Evolutionary conservation across 2,888 invertebrate species (phyloP).

Genomic region (Volucella bombylans): DNA sequence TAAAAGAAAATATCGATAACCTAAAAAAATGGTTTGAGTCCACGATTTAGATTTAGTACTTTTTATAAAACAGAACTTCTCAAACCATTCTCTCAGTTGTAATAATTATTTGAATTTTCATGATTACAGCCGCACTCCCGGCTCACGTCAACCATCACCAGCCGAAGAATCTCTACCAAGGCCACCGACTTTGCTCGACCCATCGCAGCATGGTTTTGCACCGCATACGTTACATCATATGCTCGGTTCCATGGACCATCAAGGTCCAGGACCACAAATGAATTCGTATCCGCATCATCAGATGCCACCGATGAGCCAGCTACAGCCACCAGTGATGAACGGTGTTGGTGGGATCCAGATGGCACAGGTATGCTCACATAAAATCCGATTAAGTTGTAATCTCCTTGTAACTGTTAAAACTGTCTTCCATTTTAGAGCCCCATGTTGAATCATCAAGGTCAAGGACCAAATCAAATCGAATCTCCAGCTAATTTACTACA

Average conservation of each 20-base stretch:
- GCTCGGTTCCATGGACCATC: slow-evolving; percentile 81
- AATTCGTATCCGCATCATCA: slow-evolving; percentile 81
- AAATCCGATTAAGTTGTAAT: slow-evolving; percentile 7
- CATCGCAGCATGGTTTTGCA: slow-evolving; percentile 79
- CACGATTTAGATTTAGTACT: slow-evolving; percentile 62
- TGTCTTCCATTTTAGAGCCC: slow-evolving; percentile 78
- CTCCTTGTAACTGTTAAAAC: neutral
- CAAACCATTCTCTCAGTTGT: slow-evolving; percentile 67
- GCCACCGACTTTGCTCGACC: slow-evolving; percentile 82
- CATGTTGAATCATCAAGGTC: slow-evolving; percentile 82
- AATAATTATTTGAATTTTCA: slow-evolving; percentile 59
- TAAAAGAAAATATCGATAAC: neutral
- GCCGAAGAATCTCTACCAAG: slow-evolving; percentile 87
- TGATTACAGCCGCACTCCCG: slow-evolving; percentile 89
- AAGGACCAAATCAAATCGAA: slow-evolving; percentile 82
- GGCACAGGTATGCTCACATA: slow-evolving; percentile 79
- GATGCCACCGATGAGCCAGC: slow-evolving; percentile 82
- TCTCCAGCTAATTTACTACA: slow-evolving; percentile 83
- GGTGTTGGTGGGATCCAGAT: slow-evolving; percentile 82
- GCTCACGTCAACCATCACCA: slow-evolving; percentile 95
- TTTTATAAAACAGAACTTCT: slow-evolving; percentile 43
- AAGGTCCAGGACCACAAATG: slow-evolving; percentile 78
- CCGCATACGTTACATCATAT: slow-evolving; percentile 84
- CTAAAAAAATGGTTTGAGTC: slow-evolving; percentile 40
- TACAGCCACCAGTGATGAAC: slow-evolving; percentile 82